phyloP scores from a whole-genome alignment of 2,113 vertebrate species.

The Hypocryptadius cinnamomeus region DNA sequence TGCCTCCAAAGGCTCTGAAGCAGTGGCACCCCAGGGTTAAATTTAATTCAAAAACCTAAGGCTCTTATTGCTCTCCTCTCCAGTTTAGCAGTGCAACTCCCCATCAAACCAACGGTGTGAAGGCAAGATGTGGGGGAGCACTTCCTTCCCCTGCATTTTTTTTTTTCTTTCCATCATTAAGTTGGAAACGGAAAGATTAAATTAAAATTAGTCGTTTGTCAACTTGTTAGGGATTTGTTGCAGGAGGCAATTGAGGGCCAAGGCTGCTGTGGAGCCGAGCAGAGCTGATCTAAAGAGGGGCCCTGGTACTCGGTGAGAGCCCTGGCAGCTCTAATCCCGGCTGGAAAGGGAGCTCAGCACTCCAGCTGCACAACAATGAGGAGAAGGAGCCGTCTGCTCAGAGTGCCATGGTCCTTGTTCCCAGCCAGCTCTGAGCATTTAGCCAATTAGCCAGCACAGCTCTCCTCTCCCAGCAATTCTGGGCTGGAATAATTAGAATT shows the following conservation, averaged over 20 bases:
- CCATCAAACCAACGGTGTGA: slow-evolving; percentile 62
- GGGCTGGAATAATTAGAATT: background rate
- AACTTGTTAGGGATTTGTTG: slow-evolving; percentile 66
- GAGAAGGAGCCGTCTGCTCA: background rate
- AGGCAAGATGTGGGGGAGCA: slow-evolving; percentile 44
- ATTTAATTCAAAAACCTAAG: slow-evolving; percentile 75
- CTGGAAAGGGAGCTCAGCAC: slow-evolving; percentile 16
- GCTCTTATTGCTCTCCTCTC: slow-evolving; percentile 63
- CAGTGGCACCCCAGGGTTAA: slow-evolving; percentile 75
- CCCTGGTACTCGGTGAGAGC: background rate
- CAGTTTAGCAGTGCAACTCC: slow-evolving; percentile 52
- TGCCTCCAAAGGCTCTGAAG: slow-evolving; percentile 57
- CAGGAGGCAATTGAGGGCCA: slow-evolving; percentile 59
- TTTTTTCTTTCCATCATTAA: slow-evolving; percentile 9
- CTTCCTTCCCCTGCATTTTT: background rate
- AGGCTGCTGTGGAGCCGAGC: slow-evolving; percentile 42
- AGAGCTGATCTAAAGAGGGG: background rate
- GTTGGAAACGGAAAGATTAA: slow-evolving; percentile 64
- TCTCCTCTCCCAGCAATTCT: background rate
- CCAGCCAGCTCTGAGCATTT: background rate
- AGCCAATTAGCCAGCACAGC: slow-evolving; percentile 21
- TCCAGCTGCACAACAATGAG: background rate
- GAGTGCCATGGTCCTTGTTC: background rate
- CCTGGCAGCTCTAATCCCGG: background rate
- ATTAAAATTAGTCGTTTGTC: slow-evolving; percentile 74